Percentiles rank a stretch among this genome's conserved stretches.
Evolutionary conservation across 2,888 invertebrate species (phyloP).

Genomic region (Heliconius hortense): DNA sequence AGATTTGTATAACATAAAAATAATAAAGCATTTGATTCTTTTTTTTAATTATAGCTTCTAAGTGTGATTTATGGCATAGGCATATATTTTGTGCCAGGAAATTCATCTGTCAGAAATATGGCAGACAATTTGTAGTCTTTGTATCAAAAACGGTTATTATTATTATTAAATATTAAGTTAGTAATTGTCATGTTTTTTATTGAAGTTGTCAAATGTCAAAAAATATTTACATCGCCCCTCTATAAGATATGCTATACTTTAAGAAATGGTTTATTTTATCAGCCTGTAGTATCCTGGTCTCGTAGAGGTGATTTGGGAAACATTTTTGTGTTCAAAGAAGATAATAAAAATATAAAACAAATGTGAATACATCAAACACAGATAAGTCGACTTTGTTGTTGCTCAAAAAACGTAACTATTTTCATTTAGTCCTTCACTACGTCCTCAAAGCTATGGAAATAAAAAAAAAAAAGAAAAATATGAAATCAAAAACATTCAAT

Average conservation of each 20-base stretch:
- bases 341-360: background rate
- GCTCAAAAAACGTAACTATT: background rate
- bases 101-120: constrained; percentile 3
- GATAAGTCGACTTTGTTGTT: background rate
- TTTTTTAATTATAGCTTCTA: constrained; percentile 14
- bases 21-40: constrained; percentile 7
- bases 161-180: constrained; percentile 23
- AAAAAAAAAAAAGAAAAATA: no score
- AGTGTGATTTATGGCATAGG: constrained; percentile 4
- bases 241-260: no score
- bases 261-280: background rate
- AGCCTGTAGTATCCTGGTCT: background rate
- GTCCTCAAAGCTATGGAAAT: no score
- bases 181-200: constrained; percentile 18
- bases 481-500: no score
- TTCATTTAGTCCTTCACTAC: background rate
- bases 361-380: no score
- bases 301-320: background rate
- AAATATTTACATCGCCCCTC: background rate
- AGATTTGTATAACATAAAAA: constrained; percentile 11
- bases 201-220: background rate
- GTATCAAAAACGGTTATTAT: constrained; percentile 19
- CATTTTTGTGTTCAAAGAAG: background rate
- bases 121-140: constrained; percentile 17
- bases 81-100: constrained; percentile 12